Evolutionary conservation across 2,797 vertebrate genomes (phyloP).

Genomic region (Chloroceryle amazona): DNA sequence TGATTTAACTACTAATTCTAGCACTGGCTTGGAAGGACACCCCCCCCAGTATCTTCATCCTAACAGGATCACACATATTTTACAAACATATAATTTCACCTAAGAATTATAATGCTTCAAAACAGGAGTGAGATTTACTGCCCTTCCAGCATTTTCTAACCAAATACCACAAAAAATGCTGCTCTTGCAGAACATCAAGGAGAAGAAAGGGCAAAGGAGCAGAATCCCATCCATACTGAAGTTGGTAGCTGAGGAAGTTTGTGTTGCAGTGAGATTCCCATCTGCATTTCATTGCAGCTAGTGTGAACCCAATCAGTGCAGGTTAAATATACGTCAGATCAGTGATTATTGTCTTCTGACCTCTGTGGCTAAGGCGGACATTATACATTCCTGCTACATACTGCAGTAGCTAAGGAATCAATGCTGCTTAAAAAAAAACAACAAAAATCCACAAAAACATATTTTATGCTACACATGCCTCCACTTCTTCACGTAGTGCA

Average conservation of each 20-base stretch:
- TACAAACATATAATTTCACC: neutral
- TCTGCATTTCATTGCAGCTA: conserved; percentile 33
- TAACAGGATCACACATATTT: neutral
- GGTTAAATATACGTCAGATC: conserved; percentile 1
- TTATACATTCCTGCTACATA: conserved; percentile 43
- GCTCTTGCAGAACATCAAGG: conserved; percentile 49
- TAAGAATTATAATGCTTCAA: neutral
- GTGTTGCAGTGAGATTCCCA: neutral
- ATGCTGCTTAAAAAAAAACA: neutral
- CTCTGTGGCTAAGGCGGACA: neutral
- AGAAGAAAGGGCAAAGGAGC: conserved; percentile 42
- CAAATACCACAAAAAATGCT: conserved; percentile 46
- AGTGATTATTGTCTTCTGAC: conserved; percentile 32
- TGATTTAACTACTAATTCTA: neutral
- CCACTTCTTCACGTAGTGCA: neutral
- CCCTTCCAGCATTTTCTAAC: conserved; percentile 32
- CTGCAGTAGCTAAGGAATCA: neutral
- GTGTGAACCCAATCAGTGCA: conserved; percentile 42
- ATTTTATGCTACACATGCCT: neutral
- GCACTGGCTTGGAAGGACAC: neutral
- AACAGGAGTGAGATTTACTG: neutral
- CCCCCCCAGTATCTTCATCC: neutral
- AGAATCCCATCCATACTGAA: conserved; percentile 11
- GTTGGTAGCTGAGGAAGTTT: conserved; percentile 7
- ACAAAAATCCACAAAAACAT: too few species aligned